Percentiles rank a stretch among this genome's conserved stretches.
phyloP scores from a whole-genome alignment of 2,797 vertebrate species.

The Cryptoprocta ferox region DNA sequence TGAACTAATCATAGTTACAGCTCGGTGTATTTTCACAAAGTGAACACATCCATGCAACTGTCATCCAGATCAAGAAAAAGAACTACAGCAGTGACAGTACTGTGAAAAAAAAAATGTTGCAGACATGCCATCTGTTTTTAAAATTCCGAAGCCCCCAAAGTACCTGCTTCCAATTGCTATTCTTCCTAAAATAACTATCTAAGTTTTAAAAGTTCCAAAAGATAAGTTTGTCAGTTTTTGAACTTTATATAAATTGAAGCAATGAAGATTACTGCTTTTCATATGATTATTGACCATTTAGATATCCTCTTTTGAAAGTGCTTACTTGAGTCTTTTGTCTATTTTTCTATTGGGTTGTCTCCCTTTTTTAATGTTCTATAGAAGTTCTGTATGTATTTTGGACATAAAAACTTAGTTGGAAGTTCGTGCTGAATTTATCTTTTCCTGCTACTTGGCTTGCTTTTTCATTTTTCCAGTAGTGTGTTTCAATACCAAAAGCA shows the following conservation, averaged over 20 bases:
- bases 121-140: slow-evolving; percentile 27
- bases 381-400: neutral
- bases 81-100: neutral
- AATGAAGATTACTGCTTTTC: neutral
- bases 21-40: slow-evolving; percentile 7
- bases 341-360: neutral
- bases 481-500: neutral
- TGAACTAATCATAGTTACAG: slow-evolving; percentile 33
- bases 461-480: neutral
- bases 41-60: neutral
- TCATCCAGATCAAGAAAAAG: slow-evolving; percentile 7
- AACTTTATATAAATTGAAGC: slow-evolving; percentile 6
- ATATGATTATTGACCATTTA: neutral
- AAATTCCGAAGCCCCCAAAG: neutral
- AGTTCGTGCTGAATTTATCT: neutral
- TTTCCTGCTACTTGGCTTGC: neutral
- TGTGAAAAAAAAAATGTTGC: slow-evolving; percentile 33
- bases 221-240: slow-evolving; percentile 3
- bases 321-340: neutral
- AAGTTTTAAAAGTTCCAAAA: slow-evolving; percentile 8
- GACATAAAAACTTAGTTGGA: neutral
- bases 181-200: neutral
- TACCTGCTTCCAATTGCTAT: neutral
- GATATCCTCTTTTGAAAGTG: neutral
- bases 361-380: neutral